phyloP scores from a whole-genome alignment of 2,888 invertebrate species.

The Drosophila atripex region DNA sequence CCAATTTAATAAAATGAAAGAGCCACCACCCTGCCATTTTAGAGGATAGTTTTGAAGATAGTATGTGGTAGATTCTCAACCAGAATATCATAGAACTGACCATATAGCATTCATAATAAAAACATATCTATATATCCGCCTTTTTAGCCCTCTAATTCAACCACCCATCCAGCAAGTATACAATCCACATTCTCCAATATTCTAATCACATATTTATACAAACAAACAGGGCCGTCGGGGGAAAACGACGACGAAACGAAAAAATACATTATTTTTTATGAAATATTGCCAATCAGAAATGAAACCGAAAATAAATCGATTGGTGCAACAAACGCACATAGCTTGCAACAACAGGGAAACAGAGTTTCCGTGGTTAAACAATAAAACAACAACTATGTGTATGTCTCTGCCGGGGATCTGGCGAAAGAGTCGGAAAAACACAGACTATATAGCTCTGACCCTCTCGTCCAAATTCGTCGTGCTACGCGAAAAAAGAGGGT shows the following conservation, averaged over 20 bases:
- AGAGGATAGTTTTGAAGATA: too few species aligned
- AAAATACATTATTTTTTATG: slow-evolving; percentile 62
- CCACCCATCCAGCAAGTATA: neutral
- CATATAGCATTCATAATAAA: too few species aligned
- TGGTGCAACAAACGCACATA: slow-evolving; percentile 74
- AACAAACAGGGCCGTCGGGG: slow-evolving; percentile 16
- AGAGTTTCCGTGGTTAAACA: slow-evolving; percentile 7
- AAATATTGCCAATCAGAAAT: slow-evolving; percentile 83
- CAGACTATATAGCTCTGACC: slow-evolving; percentile 31
- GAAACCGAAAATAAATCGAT: slow-evolving; percentile 83
- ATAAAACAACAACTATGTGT: slow-evolving; percentile 30
- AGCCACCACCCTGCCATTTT: neutral
- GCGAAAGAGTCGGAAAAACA: slow-evolving; percentile 58
- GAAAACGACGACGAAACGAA: slow-evolving; percentile 16
- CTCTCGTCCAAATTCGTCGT: slow-evolving; percentile 58
- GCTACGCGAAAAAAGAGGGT: slow-evolving; percentile 65
- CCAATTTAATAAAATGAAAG: slow-evolving; percentile 35
- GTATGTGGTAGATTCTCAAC: too few species aligned
- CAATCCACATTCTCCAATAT: neutral
- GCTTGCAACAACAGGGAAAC: slow-evolving; percentile 21
- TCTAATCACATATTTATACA: slow-evolving; percentile 5
- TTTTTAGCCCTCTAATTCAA: neutral
- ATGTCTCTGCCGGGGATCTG: slow-evolving; percentile 21
- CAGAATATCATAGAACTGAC: too few species aligned
- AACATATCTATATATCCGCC: too few species aligned